Evolutionary conservation across 2,888 invertebrate genomes (phyloP), one percentile per base, ranked within the genome.

Genomic region (Watsonalla binaria): DNA sequence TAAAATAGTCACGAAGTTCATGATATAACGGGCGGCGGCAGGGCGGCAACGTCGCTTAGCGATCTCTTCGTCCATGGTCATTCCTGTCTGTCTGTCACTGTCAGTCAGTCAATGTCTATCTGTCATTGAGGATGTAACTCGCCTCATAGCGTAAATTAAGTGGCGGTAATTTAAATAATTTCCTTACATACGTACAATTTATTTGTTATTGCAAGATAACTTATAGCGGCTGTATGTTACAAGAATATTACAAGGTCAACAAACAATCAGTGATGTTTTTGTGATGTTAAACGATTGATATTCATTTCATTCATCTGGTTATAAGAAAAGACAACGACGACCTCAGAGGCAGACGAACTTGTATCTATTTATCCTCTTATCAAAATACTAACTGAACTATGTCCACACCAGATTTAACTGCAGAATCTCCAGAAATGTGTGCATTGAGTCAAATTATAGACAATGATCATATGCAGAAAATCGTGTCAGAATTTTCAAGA

Each of bases 401-500:
- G 42, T 62, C 54, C 52, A 61, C 62, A 55, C 61, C 60, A 65
- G 67, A 57, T 55, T 54, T 56, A 11, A 55, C 58, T 64, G 65
- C 62, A 58, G 66, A 66, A 6, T 46, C 54, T 6, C 24, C 57
- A 56, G 63, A 71, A 59, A 88, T 89, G 88, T 77, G 70, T 53
- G 66, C 70, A 51, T 66, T 86, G 59, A 90, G 89, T 68, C 80
- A 79, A 74, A 76, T 91, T 54, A 85, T 92, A 60, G 82, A 80
- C 53, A 66, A 80, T 62, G 80, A 82, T 42, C 78, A 83, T 57
- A 85, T 89, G 84, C 64, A 73, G 55, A 78, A 66, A 53, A 91
- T 92, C 58, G 71, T 76, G 24, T 70, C 78, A 5, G 90, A 92
- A 67, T 91, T 91, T 65, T 72, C 70, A 56, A 80, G 92, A 59